phyloP scores from a whole-genome alignment of 2,113 vertebrate species.

The Ellobius talpinus region DNA sequence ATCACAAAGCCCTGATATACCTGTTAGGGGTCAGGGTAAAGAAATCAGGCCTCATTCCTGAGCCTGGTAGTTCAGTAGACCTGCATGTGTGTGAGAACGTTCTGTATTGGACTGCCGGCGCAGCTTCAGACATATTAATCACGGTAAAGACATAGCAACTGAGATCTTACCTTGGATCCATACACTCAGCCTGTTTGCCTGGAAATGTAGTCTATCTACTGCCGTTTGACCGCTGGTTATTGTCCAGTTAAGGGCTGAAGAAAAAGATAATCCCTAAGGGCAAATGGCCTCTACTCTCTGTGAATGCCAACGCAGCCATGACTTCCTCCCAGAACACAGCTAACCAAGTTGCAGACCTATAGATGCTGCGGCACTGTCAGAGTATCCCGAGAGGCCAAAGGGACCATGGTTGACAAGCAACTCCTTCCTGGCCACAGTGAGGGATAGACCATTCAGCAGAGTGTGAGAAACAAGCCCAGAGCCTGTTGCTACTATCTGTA shows the following conservation, averaged over 20 bases:
- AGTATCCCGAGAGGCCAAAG: not conserved
- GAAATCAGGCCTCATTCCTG: not conserved
- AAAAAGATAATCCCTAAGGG: not conserved
- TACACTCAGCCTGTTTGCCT: slow-evolving; percentile 9
- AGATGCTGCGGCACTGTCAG: not conserved
- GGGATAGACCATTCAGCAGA: too few species aligned
- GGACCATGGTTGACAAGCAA: not conserved
- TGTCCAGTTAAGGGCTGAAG: not conserved
- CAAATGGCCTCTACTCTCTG: not conserved
- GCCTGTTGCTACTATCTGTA: not conserved
- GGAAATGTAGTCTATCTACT: not conserved
- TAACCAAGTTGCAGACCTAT: not conserved
- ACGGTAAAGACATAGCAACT: not conserved
- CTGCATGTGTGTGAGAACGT: not conserved
- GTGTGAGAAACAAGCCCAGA: not conserved
- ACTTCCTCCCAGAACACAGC: not conserved
- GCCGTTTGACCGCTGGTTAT: not conserved
- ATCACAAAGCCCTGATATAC: not conserved
- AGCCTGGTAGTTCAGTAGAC: not conserved
- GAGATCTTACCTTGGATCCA: not conserved
- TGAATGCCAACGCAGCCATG: not conserved
- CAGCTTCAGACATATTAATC: not conserved
- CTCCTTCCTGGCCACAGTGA: not conserved
- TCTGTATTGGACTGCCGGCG: not conserved
- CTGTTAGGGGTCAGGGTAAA: not conserved